phyloP scores from a whole-genome alignment of 2,113 vertebrate genomes.

The Piaya cayana region DNA sequence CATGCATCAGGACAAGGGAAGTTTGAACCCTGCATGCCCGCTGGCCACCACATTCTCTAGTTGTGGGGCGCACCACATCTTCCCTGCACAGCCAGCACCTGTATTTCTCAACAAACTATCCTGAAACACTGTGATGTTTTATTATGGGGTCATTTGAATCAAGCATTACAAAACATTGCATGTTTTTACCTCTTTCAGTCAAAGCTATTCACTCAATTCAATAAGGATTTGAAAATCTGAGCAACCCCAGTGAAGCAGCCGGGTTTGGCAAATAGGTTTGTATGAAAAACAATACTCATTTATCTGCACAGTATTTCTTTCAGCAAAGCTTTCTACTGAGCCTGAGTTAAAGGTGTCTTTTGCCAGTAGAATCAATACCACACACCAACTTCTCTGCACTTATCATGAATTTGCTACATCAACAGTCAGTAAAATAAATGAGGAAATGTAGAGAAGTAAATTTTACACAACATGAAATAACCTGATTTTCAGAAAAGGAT shows the following conservation, averaged over 20 bases:
- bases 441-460: neutral
- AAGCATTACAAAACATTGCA: neutral
- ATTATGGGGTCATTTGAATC: neutral
- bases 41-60: rapidly evolving
- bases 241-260: neutral
- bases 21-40: neutral
- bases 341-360: neutral
- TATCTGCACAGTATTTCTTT: neutral
- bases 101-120: neutral
- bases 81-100: neutral
- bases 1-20: neutral
- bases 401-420: neutral
- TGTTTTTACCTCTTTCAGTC: neutral
- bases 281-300: neutral
- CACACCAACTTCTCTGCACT: neutral
- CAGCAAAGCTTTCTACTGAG: neutral
- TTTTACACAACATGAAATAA: neutral
- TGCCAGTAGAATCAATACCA: neutral
- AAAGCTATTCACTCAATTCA: neutral
- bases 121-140: neutral
- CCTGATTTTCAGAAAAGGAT: neutral
- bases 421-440: neutral
- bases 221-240: neutral
- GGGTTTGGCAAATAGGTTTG: neutral
- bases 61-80: too few species aligned